Conservation (phyloP, 2,113 vertebrate genomes). For the Morone chrysops region DNA sequence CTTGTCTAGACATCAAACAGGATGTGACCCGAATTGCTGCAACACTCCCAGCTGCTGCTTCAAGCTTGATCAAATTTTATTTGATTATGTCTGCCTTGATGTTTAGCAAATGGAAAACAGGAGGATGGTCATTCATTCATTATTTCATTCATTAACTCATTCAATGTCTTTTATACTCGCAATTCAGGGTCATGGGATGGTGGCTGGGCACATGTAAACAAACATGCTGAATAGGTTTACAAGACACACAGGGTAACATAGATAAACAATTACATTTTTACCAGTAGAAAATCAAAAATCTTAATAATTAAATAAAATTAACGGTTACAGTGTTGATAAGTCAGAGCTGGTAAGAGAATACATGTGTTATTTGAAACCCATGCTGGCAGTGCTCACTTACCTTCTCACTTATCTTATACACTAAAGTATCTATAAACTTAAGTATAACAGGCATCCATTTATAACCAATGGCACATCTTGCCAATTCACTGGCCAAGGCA, state of each 20-base stretch:
- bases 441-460: background rate
- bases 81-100: background rate
- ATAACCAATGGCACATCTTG: background rate
- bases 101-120: constrained; percentile 30
- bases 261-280: background rate
- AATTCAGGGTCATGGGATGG: no score
- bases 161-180: no score
- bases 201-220: no score
- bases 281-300: background rate
- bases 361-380: background rate
- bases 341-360: background rate
- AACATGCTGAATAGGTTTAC: no score
- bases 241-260: background rate
- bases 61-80: constrained; percentile 30
- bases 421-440: background rate
- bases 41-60: constrained; percentile 39
- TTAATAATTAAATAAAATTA: no score
- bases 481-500: background rate
- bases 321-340: background rate
- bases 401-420: background rate
- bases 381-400: background rate
- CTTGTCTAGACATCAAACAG: constrained; percentile 56
- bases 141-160: background rate
- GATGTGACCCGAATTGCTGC: constrained; percentile 20
- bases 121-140: background rate